Evolutionary conservation across 2,888 invertebrate genomes (phyloP), one percentile per base, ranked within the genome.

Genomic region (Sarcophaga subvicina): DNA sequence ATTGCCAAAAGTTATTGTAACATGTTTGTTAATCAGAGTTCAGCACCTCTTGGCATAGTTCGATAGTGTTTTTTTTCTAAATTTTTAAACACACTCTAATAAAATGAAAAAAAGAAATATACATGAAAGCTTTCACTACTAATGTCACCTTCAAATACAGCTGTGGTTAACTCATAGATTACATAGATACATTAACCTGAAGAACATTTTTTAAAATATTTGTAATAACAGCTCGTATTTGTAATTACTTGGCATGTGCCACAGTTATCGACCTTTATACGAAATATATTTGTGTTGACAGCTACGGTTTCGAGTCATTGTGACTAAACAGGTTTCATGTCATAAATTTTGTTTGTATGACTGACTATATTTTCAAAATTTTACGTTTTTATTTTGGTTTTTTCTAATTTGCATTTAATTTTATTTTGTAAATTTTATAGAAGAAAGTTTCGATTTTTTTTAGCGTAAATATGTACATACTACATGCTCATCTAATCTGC

Each of bases 351-450:
- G 25, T 10, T 66, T 81, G 49, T 69, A 70, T 60, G 62, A 47
- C 37, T 22, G 62, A 59, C 37, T 45, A 45, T 71, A 54, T 79
- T n/a, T 71, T 66, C 66, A 72, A 47, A 37, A 47, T 64, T 76
- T 17, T 73, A 63, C 45, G 8, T 73, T 72, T 69, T 75, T 71
- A 63, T 75, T 62, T 62, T 64, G 12, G n/a, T 59, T 73, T 73
- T 80, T 80, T 72, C 62, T 80, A 72, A 80, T 86, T 86, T 79
- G 63, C 86, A 83, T 86, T 76, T 83, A 83, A 86, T 86, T 86
- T 77, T 80, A 83, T 79, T 83, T 49, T 12, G 64, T 73, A 60
- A 64, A 75, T 75, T 73, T 78, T 78, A 49, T 70, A 72, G 60
- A 47, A 47, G 70, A 78, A 78, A 73, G 47, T 72, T 78, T 63